A percentile compares a stretch with the other conserved stretches of the same genome.
These are phyloP conservation scores for Pachycephala philippinensis DNA, from an alignment of 2,113 vertebrate genomes.

Conservation along the genomic window DNA sequence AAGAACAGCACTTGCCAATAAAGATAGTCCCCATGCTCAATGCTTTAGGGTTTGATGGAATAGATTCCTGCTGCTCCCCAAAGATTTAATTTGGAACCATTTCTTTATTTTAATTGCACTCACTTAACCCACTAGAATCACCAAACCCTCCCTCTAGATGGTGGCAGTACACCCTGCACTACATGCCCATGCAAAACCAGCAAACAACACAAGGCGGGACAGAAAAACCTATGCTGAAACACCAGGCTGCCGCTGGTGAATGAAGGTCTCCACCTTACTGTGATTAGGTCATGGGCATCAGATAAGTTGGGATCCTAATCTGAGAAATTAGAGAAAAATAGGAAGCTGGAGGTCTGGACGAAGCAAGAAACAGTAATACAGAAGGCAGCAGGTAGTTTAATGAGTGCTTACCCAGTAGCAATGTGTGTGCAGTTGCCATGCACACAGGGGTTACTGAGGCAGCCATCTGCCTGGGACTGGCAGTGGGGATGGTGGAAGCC, in stretches of 20 bases:
- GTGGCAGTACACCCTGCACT: neutral
- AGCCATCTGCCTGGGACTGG: slow-evolving; percentile 85
- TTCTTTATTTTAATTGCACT: neutral
- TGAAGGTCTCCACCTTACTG: neutral
- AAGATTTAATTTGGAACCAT: neutral
- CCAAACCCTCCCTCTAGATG: neutral
- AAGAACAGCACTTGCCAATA: neutral
- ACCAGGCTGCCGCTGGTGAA: neutral
- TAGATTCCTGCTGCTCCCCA: neutral
- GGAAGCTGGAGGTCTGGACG: neutral
- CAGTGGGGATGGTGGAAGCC: slow-evolving; percentile 85
- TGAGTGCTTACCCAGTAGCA: slow-evolving; percentile 73
- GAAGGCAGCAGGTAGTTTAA: neutral
- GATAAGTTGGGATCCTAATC: neutral
- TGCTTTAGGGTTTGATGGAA: neutral
- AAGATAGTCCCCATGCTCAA: rapidly evolving
- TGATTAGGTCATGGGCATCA: neutral
- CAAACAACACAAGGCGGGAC: neutral
- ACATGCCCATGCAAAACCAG: neutral
- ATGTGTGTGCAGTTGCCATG: slow-evolving; percentile 85
- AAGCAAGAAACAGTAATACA: rapidly evolving
- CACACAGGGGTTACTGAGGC: slow-evolving; percentile 81
- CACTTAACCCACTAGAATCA: neutral
- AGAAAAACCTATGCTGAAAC: neutral
- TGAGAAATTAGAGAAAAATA: neutral